Evolutionary conservation across 2,888 invertebrate species (phyloP).

Genomic region (Calameuta filiformis): DNA sequence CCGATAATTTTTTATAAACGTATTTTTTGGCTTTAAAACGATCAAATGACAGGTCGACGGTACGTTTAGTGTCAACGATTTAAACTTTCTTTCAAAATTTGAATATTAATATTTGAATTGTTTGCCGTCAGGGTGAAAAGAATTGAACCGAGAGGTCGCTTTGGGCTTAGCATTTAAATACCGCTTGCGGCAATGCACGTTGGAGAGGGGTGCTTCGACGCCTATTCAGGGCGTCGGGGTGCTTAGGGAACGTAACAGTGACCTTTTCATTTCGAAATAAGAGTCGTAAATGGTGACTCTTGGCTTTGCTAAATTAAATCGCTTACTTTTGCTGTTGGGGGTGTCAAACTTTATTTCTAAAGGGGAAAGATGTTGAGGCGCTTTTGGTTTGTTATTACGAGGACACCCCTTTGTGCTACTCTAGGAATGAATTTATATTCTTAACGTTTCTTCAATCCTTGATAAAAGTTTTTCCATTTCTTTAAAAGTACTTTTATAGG

Average conservation of each 20-base stretch:
- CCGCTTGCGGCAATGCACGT: constrained; percentile 3
- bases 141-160: background rate
- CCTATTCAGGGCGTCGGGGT: background rate
- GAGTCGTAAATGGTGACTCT: background rate
- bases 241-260: background rate
- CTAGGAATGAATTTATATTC: background rate
- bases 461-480: background rate
- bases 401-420: background rate
- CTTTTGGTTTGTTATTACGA: background rate
- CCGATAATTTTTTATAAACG: no score
- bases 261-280: background rate
- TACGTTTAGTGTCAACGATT: background rate
- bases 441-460: background rate
- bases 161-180: constrained; percentile 39
- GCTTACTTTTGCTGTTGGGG: background rate
- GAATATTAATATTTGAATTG: background rate
- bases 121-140: background rate
- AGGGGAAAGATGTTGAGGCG: background rate
- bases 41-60: no score
- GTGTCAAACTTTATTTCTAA: background rate
- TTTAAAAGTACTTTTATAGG: background rate
- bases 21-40: no score
- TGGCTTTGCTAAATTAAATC: constrained; percentile 29
- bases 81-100: background rate
- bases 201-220: background rate